Conservation (phyloP, 2,113 vertebrate species). For the crab-eating macaque (Macaca fascicularis) region DNA sequence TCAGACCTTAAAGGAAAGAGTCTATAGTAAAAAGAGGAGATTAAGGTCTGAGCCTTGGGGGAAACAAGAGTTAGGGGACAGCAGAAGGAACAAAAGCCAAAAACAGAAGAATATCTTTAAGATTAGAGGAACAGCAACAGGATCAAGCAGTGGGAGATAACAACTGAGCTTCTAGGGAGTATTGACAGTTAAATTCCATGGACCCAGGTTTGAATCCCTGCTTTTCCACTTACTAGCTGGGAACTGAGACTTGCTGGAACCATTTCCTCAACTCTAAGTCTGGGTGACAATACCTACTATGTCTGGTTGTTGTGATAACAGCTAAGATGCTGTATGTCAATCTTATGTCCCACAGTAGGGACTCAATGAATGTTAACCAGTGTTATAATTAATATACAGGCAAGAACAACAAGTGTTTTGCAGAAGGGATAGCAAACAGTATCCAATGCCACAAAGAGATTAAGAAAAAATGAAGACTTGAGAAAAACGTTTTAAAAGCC, state of each 20-base stretch:
- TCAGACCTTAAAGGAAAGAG: background rate
- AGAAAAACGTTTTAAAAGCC: background rate
- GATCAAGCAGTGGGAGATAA: background rate
- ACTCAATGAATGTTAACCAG: background rate
- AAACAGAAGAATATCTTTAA: background rate
- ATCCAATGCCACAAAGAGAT: background rate
- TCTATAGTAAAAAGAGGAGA: background rate
- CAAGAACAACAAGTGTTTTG: background rate
- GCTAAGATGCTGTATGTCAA: background rate
- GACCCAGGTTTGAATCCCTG: background rate
- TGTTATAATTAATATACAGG: background rate
- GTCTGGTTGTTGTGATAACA: background rate
- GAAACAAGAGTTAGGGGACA: background rate
- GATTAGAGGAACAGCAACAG: background rate
- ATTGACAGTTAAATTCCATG: accelerated
- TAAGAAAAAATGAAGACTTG: background rate
- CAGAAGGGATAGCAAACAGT: background rate
- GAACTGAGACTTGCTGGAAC: background rate
- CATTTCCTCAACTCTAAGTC: background rate
- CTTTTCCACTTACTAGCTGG: background rate
- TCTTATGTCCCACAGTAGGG: background rate
- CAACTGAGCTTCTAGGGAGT: background rate
- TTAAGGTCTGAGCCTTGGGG: background rate
- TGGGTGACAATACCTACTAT: background rate
- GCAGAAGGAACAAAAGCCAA: background rate